Evolutionary conservation across 2,113 vertebrate genomes (phyloP).

Genomic region (Aphelocoma coerulescens): DNA sequence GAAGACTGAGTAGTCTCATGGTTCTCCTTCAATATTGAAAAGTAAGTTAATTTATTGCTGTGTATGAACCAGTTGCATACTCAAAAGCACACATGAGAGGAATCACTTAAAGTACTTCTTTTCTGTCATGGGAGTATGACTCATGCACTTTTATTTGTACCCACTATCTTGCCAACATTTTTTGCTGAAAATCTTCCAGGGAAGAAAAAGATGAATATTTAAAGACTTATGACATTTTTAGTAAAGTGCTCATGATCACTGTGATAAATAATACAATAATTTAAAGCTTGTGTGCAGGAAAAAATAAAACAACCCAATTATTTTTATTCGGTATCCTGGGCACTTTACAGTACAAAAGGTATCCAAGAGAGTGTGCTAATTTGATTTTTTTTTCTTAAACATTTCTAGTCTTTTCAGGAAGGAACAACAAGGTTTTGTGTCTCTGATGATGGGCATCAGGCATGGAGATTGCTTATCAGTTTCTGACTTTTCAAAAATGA

Average conservation of each 20-base stretch:
- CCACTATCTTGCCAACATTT: neutral
- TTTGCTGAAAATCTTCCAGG: neutral
- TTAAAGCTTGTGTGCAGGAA: neutral
- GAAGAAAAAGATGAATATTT: neutral
- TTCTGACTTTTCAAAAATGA: neutral
- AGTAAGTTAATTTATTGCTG: neutral
- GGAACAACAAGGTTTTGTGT: neutral
- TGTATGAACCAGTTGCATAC: neutral
- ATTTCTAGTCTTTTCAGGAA: neutral
- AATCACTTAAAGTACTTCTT: neutral
- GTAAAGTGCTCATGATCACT: neutral
- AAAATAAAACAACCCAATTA: neutral
- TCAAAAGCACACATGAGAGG: neutral
- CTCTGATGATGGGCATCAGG: neutral
- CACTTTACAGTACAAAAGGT: neutral
- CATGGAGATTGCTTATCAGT: neutral
- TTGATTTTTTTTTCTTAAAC: neutral
- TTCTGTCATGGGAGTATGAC: neutral
- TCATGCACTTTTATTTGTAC: neutral
- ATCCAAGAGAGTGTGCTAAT: neutral
- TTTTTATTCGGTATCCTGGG: neutral
- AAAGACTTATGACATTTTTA: neutral
- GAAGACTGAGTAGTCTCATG: neutral
- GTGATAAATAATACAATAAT: neutral
- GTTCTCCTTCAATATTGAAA: neutral